Percentiles rank a stretch among this genome's conserved stretches.
Conservation (phyloP, 2,888 invertebrate genomes). For the Epirrhoe alternata region DNA sequence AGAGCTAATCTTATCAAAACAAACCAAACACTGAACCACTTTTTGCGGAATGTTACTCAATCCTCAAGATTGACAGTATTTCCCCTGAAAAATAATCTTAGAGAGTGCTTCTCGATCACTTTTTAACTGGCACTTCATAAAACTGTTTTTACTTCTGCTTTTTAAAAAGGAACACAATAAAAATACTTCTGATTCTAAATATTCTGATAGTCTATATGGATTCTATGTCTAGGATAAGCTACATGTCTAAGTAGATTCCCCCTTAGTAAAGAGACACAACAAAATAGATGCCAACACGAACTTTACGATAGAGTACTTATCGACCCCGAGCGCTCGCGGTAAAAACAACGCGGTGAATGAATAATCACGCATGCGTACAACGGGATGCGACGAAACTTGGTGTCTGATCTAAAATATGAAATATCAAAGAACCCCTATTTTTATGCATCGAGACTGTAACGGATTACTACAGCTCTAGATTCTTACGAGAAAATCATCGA, state of each 20-base stretch:
- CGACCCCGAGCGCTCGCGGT: conserved; percentile 40
- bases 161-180: background rate
- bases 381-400: conserved; percentile 35
- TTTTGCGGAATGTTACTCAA: background rate
- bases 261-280: conserved; percentile 15
- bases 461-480: background rate
- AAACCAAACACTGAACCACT: background rate
- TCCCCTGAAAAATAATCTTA: background rate
- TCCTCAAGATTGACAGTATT: background rate
- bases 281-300: conserved; percentile 7
- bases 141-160: background rate
- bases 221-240: too few species aligned
- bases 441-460: background rate
- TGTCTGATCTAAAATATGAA: background rate
- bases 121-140: background rate
- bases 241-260: too few species aligned
- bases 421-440: background rate
- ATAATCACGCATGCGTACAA: conserved; percentile 39
- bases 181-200: background rate
- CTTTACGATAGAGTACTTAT: conserved; percentile 30
- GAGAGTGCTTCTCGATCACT: background rate
- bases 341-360: conserved; percentile 42
- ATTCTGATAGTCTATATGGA: background rate
- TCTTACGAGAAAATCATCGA: background rate
- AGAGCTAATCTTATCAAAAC: background rate